Base-by-base conservation (phyloP, 2,113 vertebrate genomes). In the Phrynosoma platyrhinos region DNA sequence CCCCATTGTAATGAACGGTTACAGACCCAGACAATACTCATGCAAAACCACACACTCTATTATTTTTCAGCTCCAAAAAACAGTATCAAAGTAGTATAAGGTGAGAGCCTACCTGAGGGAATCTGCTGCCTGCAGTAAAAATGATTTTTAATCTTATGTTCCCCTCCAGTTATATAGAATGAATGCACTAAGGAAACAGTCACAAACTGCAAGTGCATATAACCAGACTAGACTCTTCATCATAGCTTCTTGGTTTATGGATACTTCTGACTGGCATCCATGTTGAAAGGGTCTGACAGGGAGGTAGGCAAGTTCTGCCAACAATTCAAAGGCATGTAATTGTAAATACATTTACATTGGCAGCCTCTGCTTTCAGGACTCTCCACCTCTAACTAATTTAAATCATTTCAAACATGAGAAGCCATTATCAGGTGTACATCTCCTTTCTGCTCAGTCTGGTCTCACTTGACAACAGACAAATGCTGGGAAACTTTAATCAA, bases 401-500 rank as follows among this genome's bases (percentile, higher is more conserved):
- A 94, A 90, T 90, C 0, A 20, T 90, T 92, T 92, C 76, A 64
- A 94, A 93, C 85, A 64, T 47, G 71, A 94, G 74, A 86, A 94
- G 80, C 76, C 86, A 89, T 91, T 90, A 84, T 52, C 68, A 85
- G 75, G 52, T 80, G 32, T 23, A 16, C 23, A 69, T 85, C 86
- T 92, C 80, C 83, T 92, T 92, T 93, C 77, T 90, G 76, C 80
- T 94, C 90, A 47, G 42, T 75, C 82, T 85, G 91, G 90, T 68
- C 75, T 75, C n/a, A 10, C 25, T 5, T 89, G 86, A 88, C 58
- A 87, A 82, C 75, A 94, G 93, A 87, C 71, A 79, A 92, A 71
- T 72, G 69, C 82, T 75, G 62, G 10, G 0, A 88, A 87, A 87
- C 74, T 90, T 94, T 94, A 95, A 95, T 94, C 92, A 94, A 94